Evolutionary conservation across 2,113 vertebrate genomes (phyloP), one percentile per base, ranked within the genome.

Genomic region (Litocranius walleri): DNA sequence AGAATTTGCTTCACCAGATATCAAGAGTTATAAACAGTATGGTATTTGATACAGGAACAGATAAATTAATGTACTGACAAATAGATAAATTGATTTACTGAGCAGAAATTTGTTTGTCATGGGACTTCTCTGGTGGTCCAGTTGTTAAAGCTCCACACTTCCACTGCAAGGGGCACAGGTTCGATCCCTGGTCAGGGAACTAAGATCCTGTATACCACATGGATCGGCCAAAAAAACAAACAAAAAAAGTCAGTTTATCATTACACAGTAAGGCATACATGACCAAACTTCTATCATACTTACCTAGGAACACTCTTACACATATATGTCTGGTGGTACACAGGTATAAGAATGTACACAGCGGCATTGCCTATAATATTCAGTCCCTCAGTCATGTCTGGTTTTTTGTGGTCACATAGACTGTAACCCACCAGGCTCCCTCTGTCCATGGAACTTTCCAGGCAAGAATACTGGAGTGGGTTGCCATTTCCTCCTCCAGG

Each of bases 61-160:
- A 30, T 59, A 92, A 74, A 45, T 56, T 45, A 50, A 64, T 54
- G 16, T 36, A 86, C 45, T 74, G 33, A 80, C 27, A 80, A 80
- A 52, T 4, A 88, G 61, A 62, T 36, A 86, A 56, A 80, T 1
- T 61, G 48, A 90, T 71, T 84, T 77, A 54, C 52, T 59, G 71
- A 71, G 62, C 30, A 88, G 40, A 71, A 87, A 48, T 86, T 23
- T 48, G n/a, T 54, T 40, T 95, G 23, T 71, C 86, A 36, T 52
- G 71, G 21, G 36, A 43, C 21, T 43, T 74, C 71, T 43, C 36
- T 74, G 71, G 36, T 7, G 36, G 71, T 74, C 3, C 71, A 74
- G 36, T 13, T 40, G 21, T 74, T 74, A 74, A 74, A 74, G 43
- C 36, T 74, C 71, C 71, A 74, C 12, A 25, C 21, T 74, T 43